These are phyloP conservation scores for Drosophila nigrodunni DNA, from an alignment of 1,140 invertebrate genomes.

Conservation along the genomic window DNA sequence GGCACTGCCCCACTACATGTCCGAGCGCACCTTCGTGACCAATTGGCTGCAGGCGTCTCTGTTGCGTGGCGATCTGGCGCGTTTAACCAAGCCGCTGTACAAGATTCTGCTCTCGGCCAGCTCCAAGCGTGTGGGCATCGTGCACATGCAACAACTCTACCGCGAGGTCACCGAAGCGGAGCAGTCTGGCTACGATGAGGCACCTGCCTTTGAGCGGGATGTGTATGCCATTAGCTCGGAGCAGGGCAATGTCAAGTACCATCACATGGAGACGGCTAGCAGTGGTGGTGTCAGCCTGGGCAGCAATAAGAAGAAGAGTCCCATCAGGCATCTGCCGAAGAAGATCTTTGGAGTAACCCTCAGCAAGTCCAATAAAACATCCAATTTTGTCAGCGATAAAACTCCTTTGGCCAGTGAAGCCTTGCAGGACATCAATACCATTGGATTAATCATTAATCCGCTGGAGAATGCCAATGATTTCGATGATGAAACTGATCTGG, in stretches of 20 bases:
- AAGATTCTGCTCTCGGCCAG: constrained; percentile 92
- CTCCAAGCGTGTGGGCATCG: constrained; percentile 93
- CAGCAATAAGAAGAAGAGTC: constrained; percentile 76
- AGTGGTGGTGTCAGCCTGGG: constrained; percentile 40
- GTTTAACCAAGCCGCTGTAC: constrained; percentile 92
- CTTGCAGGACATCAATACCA: constrained; percentile 74
- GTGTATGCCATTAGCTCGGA: constrained; percentile 95
- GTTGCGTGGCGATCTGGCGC: constrained; percentile 90
- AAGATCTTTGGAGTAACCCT: constrained; percentile 85
- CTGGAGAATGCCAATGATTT: constrained; percentile 83
- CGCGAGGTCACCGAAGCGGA: constrained; percentile 86
- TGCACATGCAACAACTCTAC: constrained; percentile 92
- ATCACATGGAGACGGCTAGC: constrained; percentile 86
- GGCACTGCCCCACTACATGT: constrained; percentile 76
- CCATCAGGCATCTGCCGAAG: constrained; percentile 79
- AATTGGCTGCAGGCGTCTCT: constrained; percentile 86
- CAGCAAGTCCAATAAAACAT: constrained; percentile 79
- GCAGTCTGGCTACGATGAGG: constrained; percentile 76
- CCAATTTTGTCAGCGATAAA: constrained; percentile 82
- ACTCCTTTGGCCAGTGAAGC: constrained; percentile 43
- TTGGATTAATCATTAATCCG: constrained; percentile 86
- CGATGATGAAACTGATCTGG: constrained; percentile 77
- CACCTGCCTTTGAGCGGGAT: constrained; percentile 85
- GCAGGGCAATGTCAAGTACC: constrained; percentile 94
- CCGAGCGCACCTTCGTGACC: constrained; percentile 81